Evolutionary conservation across 2,888 invertebrate species (phyloP).

Genomic region (Meandrusa payeni): DNA sequence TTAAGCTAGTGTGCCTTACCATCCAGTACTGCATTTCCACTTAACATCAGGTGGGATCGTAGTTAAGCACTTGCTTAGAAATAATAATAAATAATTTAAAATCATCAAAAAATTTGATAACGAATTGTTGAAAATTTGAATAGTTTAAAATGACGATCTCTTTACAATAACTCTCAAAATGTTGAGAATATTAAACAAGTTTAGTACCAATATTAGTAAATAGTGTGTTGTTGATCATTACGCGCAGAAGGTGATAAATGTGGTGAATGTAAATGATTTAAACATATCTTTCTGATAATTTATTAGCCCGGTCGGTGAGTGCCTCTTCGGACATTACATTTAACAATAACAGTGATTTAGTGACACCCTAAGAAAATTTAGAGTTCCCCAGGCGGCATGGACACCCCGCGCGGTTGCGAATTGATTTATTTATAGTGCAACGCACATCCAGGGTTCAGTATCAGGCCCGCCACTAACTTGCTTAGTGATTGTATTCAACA

Average conservation of each 20-base stretch:
- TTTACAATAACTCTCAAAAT: too few species aligned
- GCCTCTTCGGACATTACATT: constrained; percentile 43
- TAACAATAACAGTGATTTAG: constrained; percentile 70
- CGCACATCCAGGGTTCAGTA: constrained; percentile 46
- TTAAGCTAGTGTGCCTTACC: too few species aligned
- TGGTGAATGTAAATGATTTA: constrained; percentile 14
- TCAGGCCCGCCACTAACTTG: constrained; percentile 51
- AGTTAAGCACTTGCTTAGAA: too few species aligned
- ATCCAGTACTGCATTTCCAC: too few species aligned
- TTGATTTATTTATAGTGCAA: constrained; percentile 67
- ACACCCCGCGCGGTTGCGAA: constrained; percentile 62
- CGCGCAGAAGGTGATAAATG: constrained; percentile 1
- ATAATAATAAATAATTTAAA: too few species aligned
- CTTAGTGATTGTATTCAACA: constrained; percentile 24
- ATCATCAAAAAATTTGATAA: too few species aligned
- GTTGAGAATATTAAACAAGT: too few species aligned
- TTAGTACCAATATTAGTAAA: too few species aligned
- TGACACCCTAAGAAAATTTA: constrained; percentile 62
- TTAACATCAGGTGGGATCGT: too few species aligned
- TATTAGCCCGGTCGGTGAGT: constrained; percentile 24
- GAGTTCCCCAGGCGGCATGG: constrained; percentile 62
- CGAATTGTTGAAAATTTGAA: too few species aligned
- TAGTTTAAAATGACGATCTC: too few species aligned
- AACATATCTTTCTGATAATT: constrained; percentile 15
- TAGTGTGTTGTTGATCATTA: too few species aligned